Base-by-base conservation (phyloP, 1,140 invertebrate species). In the Macrotrachela quadricornifera region DNA sequence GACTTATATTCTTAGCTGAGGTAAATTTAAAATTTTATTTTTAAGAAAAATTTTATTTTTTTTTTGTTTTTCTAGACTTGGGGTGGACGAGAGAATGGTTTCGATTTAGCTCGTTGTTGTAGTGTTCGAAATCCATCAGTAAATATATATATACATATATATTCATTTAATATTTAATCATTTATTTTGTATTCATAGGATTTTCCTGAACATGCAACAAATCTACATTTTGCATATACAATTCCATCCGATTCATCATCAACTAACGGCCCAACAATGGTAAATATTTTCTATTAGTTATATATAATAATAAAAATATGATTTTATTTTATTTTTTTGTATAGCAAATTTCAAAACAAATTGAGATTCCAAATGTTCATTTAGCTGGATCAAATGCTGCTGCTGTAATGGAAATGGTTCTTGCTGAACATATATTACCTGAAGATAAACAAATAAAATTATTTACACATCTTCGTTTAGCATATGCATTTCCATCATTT, bases 31-130 rank as follows among this genome's bases (percentile, higher is more conserved):
- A 2, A 49, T 49, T 17, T 30, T 57, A 52, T 36, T 57, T 14
- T 47, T 50, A 17, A 54, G 10, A 48, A 39, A 57, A 15, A 44
- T 44, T 47, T 54, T 45, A 36, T n/a, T 14, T 2, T 15, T 53
- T 37, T 44, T 41, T 39, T 53, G 11, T 42, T 55, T 16, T 62
- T 61, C 39, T 51, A 70, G 68, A 71, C 67, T 66, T 85, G 83
- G 83, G 83, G 83, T 59, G 82, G 82, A n/a, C 83, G 82, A 66
- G 82, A 85, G 67, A 83, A 84, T 74, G 82, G 82, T 51, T 85
- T 84, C 74, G 82, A 82, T 54, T 67, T 85, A 47, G 80, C 82
- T 40, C 79, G 81, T 58, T 85, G 82, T 62, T 85, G 82, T 66
- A 36, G 15, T 48, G 18, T 12, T 36, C n/a, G 17, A 17, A 30